Conservation (phyloP, 2,888 invertebrate species). For the Amphipoea oculea region DNA sequence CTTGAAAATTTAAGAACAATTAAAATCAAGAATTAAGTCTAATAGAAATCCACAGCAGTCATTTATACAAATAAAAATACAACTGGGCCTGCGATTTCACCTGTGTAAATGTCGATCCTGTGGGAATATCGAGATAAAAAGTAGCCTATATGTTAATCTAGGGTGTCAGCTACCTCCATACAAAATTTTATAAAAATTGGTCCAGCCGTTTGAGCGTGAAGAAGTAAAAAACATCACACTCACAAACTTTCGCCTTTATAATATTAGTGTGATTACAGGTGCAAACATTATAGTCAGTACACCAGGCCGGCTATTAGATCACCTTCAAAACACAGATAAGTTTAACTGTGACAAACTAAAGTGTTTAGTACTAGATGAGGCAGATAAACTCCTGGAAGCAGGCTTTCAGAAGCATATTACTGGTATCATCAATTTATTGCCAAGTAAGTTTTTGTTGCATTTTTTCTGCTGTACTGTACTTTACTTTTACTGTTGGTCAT, state of each 20-base stretch:
- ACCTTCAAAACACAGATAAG: conserved; percentile 96
- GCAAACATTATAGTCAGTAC: conserved; percentile 98
- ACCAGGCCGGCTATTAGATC: conserved; percentile 98
- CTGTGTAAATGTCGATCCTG: too few species aligned
- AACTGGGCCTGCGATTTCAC: too few species aligned
- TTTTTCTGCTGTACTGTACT: not conserved
- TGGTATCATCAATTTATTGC: conserved; percentile 96
- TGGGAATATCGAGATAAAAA: too few species aligned
- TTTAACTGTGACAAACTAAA: conserved; percentile 97
- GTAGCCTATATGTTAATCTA: too few species aligned
- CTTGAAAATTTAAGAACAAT: not conserved
- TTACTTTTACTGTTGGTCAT: not conserved
- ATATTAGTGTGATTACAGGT: conserved; percentile 84
- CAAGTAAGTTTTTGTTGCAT: conserved; percentile 85
- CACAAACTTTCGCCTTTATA: too few species aligned
- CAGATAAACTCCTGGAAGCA: conserved; percentile 98
- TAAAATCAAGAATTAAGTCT: not conserved
- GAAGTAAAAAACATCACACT: too few species aligned
- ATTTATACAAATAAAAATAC: not conserved
- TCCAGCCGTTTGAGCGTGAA: too few species aligned
- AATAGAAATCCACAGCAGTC: too few species aligned
- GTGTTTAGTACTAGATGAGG: conserved; percentile 98
- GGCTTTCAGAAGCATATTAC: conserved; percentile 99
- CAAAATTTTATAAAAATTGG: too few species aligned
- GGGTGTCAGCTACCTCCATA: too few species aligned